These are phyloP conservation scores for Keiferia lycopersicella DNA, from an alignment of 2,888 invertebrate genomes.

Conservation along the genomic window DNA sequence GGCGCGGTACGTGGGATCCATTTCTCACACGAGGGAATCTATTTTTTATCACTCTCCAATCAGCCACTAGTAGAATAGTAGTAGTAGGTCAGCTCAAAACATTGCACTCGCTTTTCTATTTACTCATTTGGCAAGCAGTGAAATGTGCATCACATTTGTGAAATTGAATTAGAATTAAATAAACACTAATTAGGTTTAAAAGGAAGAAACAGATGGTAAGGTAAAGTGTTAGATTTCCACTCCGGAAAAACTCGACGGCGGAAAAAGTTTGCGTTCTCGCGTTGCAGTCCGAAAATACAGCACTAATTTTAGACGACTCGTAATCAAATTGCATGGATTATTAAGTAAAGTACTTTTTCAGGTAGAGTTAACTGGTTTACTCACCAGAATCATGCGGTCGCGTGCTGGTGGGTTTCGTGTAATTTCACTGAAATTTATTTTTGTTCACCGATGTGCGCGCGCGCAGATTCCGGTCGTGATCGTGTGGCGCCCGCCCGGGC, in stretches of 20 bases:
- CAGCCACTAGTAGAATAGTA: constrained; percentile 45
- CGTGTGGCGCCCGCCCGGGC: constrained; percentile 81
- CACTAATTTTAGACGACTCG: constrained; percentile 60
- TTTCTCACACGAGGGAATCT: constrained; percentile 55
- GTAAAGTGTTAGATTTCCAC: constrained; percentile 32
- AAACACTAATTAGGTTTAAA: no score
- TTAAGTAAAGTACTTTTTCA: constrained; percentile 19
- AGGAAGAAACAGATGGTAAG: constrained; percentile 13
- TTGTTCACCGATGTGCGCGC: constrained; percentile 65
- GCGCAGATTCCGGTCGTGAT: constrained; percentile 78
- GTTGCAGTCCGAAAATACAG: constrained; percentile 70
- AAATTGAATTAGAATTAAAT: no score
- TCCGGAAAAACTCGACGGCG: constrained; percentile 39
- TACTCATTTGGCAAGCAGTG: constrained; percentile 40
- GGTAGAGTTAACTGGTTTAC: constrained; percentile 35
- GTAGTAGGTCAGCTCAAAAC: constrained; percentile 37
- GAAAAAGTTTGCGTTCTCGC: constrained; percentile 41
- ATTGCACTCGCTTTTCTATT: constrained; percentile 53
- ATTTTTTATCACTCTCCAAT: constrained; percentile 64
- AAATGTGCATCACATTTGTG: constrained; percentile 33
- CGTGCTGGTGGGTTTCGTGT: constrained; percentile 64
- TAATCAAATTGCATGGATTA: constrained; percentile 9
- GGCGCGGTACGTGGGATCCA: constrained; percentile 1
- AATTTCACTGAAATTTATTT: constrained; percentile 71
- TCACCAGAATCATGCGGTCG: constrained; percentile 79